phyloP scores from a whole-genome alignment of 2,888 invertebrate species.

The Osmoderma eremita region DNA sequence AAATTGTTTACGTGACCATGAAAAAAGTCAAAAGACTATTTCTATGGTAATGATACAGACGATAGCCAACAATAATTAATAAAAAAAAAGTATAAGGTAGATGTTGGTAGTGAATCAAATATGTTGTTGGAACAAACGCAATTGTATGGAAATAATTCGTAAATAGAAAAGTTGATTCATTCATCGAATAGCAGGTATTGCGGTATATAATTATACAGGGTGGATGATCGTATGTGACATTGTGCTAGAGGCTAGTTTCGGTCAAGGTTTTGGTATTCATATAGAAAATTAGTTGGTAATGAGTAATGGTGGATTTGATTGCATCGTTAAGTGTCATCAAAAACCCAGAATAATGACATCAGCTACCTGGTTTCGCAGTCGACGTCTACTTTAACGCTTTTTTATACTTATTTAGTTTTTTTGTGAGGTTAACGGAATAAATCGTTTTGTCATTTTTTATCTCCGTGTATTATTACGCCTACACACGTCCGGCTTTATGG shows the following conservation, averaged over 20 bases:
- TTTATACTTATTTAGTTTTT: too few species aligned
- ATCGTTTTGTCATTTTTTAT: too few species aligned
- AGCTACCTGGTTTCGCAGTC: not conserved
- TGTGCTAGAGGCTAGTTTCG: not conserved
- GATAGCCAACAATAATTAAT: conserved; percentile 5
- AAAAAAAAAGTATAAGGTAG: not conserved
- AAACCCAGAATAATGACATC: conserved; percentile 10
- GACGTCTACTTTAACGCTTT: too few species aligned
- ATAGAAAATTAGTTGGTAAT: conserved; percentile 24
- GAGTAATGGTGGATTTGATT: conserved; percentile 10
- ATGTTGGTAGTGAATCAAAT: too few species aligned
- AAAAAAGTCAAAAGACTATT: conserved; percentile 1
- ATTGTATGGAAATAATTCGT: conserved; percentile 22
- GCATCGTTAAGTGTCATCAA: not conserved
- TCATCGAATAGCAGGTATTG: conserved; percentile 12
- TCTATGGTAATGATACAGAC: not conserved
- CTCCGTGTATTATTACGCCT: too few species aligned
- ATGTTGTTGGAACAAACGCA: not conserved
- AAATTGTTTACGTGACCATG: not conserved
- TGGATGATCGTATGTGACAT: not conserved
- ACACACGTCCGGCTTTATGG: too few species aligned
- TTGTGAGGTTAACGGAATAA: too few species aligned
- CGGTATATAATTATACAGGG: not conserved
- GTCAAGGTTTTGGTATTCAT: conserved; percentile 26
- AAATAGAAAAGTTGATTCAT: conserved; percentile 22